phyloP scores from a whole-genome alignment of 2,888 invertebrate species.

The Cerastoderma edule region DNA sequence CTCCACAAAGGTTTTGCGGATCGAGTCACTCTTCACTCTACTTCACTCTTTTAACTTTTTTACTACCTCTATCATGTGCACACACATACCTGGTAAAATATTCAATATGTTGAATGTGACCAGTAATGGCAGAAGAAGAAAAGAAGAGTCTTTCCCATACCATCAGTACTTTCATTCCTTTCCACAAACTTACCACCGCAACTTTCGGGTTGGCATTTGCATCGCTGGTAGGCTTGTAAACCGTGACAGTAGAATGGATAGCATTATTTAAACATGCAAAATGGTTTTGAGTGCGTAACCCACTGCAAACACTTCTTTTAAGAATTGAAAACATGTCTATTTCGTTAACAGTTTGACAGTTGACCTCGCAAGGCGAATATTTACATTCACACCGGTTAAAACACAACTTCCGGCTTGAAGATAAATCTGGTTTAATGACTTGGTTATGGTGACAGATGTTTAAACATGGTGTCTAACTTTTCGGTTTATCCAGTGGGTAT shows the following conservation, averaged over 20 bases:
- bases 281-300: background rate
- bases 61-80: too few species aligned
- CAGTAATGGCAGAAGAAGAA: too few species aligned
- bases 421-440: background rate
- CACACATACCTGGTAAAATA: too few species aligned
- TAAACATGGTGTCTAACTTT: conserved; percentile 45
- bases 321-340: conserved; percentile 29
- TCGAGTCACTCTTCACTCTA: too few species aligned
- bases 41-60: too few species aligned
- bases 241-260: conserved; percentile 37
- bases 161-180: conserved; percentile 4
- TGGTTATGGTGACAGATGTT: background rate
- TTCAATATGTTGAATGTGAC: too few species aligned
- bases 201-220: conserved; percentile 30
- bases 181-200: conserved; percentile 36
- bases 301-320: conserved; percentile 8
- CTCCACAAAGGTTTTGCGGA: too few species aligned
- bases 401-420: background rate
- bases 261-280: conserved; percentile 10
- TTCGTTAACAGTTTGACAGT: too few species aligned
- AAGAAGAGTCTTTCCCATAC: background rate
- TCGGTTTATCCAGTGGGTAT: conserved; percentile 54
- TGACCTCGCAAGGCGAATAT: background rate
- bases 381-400: conserved; percentile 6
- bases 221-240: background rate